A percentile compares a stretch with the other conserved stretches of the same genome.
Conservation (phyloP, 2,113 vertebrate species). For the Rhombomys opimus region DNA sequence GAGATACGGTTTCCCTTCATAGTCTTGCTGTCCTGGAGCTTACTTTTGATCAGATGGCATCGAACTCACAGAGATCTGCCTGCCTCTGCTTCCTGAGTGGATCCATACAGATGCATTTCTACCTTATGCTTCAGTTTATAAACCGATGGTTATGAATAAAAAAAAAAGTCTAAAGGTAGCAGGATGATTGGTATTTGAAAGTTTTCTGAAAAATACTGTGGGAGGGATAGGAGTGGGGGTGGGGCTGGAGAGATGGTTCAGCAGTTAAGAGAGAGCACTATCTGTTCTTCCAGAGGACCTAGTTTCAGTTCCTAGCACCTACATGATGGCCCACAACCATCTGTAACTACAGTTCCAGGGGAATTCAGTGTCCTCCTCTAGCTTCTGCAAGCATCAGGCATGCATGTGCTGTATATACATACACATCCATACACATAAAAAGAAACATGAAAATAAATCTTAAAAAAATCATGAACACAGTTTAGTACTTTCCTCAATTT, state of each 20-base stretch:
- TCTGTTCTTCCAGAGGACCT: background rate
- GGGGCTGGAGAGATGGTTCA: background rate
- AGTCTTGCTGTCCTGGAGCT: background rate
- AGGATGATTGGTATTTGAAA: background rate
- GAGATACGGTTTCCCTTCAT: background rate
- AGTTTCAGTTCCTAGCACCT: background rate
- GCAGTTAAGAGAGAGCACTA: background rate
- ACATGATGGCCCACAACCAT: background rate
- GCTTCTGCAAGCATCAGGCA: background rate
- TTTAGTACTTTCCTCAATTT: slow-evolving; percentile 52
- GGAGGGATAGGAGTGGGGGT: background rate
- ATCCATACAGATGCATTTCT: background rate
- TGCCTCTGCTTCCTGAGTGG: background rate
- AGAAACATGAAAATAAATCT: background rate
- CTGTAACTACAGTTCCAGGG: background rate
- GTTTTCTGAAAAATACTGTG: background rate
- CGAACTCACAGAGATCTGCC: background rate
- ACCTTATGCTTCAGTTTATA: background rate
- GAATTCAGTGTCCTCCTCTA: background rate
- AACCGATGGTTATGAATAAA: background rate
- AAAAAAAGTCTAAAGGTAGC: background rate
- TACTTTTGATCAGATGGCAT: background rate
- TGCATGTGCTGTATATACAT: background rate
- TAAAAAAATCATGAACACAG: background rate
- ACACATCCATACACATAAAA: background rate